Conservation (phyloP, 2,113 vertebrate species). For the Percina caprodes region DNA sequence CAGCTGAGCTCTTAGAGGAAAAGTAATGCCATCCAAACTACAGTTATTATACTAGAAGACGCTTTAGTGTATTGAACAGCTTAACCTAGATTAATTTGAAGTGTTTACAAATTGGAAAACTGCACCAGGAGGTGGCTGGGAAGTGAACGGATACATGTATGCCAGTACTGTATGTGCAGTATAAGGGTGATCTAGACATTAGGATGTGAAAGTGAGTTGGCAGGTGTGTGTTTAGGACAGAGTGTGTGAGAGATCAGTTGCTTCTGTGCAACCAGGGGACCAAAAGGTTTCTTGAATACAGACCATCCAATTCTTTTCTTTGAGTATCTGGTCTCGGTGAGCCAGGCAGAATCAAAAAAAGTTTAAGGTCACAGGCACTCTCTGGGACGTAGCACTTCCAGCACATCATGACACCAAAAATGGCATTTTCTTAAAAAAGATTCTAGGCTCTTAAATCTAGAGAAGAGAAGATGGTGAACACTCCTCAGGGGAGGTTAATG, state of each 20-base stretch:
- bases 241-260: conserved; percentile 7
- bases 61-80: conserved; percentile 39
- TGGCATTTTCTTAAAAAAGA: conserved; percentile 34
- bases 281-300: conserved; percentile 34
- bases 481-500: conserved; percentile 5
- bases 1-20: conserved; percentile 50
- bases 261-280: conserved; percentile 1
- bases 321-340: conserved; percentile 15
- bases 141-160: conserved; percentile 20
- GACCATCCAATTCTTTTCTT: conserved; percentile 16
- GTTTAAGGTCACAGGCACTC: conserved; percentile 26
- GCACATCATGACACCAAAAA: conserved; percentile 21
- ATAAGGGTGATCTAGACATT: conserved; percentile 10
- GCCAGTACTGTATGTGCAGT: not conserved
- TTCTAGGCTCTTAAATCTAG: conserved; percentile 1
- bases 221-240: conserved; percentile 12
- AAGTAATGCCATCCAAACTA: conserved; percentile 42
- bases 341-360: conserved; percentile 6
- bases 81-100: conserved; percentile 59
- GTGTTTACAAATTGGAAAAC: conserved; percentile 57
- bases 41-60: conserved; percentile 28
- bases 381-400: conserved; percentile 35
- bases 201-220: conserved; percentile 14
- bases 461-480: conserved; percentile 8
- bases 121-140: conserved; percentile 10